Evolutionary conservation across 2,888 invertebrate genomes (phyloP), one percentile per base, ranked within the genome.

Genomic region (Gnatocerus cornutus): DNA sequence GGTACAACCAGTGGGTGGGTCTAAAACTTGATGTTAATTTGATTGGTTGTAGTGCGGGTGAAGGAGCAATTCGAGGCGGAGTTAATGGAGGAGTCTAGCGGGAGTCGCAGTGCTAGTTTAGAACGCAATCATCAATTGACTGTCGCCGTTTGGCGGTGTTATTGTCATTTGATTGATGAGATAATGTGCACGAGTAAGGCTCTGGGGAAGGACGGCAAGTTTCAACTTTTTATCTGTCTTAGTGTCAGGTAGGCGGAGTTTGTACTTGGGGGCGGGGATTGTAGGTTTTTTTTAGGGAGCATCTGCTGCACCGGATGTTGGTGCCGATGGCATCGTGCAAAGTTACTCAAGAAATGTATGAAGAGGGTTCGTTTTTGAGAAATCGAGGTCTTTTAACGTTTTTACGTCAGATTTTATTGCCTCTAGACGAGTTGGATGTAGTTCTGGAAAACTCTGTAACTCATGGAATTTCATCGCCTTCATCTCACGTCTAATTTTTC

Each of bases 131-230:
- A 84, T 68, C 83, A 83, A 69, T 84, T 84, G 78, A 84, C 85
- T 0, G 86, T 91, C 55, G 91, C 92, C 7, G 93, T 96, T 71
- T 93, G 97, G 90, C 88, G 93, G 68, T 93, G 95, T 80, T 97
- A 95, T 85, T 94, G 95, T 84, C 93, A 95, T 80, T 88, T 98
- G 9, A 91, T 98, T 81, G 93, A 94, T 79, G 96, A 96, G 84
- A 95, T 99, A 71, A 93, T 92, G 83, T 90, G 90, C 53, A 93
- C 93, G 0, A 95, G 95, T 62, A 91, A 91, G 78, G 88, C 93
- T n/a, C 88, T 97, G 14, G 99, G 99, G 61, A 99, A 99, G 84
- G 99, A 99, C 86, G 98, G 98, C 55, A 97, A 98, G 85, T 98
- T 99, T 84, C 98, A 99, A 85, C 89, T 98, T 39, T 97, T 99